These are phyloP conservation scores for Miltochrista miniata DNA, from an alignment of 2,888 invertebrate species.

Conservation along the genomic window DNA sequence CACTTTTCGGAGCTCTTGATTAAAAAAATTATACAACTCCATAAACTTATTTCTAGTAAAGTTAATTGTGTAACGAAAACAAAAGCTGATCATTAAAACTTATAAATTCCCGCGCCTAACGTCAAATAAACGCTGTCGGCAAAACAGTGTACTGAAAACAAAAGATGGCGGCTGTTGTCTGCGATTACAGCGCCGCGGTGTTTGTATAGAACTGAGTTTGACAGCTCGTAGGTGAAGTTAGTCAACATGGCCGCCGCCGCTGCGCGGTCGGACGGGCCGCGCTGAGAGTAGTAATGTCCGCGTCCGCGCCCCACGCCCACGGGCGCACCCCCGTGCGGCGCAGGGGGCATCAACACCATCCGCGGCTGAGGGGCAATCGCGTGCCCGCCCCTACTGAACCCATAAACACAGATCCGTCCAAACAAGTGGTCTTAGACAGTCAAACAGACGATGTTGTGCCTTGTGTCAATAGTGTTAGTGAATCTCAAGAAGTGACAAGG, in stretches of 20 bases:
- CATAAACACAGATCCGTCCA: constrained; percentile 67
- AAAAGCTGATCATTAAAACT: background rate
- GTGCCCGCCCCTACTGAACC: constrained; percentile 75
- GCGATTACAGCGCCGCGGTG: constrained; percentile 72
- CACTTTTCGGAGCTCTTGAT: too few species aligned
- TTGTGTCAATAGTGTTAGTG: constrained; percentile 83
- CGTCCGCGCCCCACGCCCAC: constrained; percentile 82
- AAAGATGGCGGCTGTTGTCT: constrained; percentile 62
- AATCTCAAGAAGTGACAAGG: constrained; percentile 82
- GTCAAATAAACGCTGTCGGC: constrained; percentile 56
- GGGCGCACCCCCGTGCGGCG: constrained; percentile 85
- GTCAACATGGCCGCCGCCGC: constrained; percentile 85
- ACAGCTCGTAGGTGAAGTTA: constrained; percentile 56
- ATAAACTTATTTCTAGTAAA: background rate
- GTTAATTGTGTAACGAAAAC: background rate
- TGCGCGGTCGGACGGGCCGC: constrained; percentile 77
- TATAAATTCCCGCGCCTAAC: constrained; percentile 53
- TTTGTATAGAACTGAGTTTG: constrained; percentile 43
- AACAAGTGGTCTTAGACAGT: constrained; percentile 74
- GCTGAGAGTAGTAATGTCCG: constrained; percentile 82
- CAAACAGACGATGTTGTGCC: constrained; percentile 80
- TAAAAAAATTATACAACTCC: too few species aligned
- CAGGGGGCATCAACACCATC: constrained; percentile 90
- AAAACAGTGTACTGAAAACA: constrained; percentile 66
- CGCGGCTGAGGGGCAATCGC: constrained; percentile 85